phyloP scores from a whole-genome alignment of 92 coral and sea anemone species.

The Palythoa heliodiscus region DNA sequence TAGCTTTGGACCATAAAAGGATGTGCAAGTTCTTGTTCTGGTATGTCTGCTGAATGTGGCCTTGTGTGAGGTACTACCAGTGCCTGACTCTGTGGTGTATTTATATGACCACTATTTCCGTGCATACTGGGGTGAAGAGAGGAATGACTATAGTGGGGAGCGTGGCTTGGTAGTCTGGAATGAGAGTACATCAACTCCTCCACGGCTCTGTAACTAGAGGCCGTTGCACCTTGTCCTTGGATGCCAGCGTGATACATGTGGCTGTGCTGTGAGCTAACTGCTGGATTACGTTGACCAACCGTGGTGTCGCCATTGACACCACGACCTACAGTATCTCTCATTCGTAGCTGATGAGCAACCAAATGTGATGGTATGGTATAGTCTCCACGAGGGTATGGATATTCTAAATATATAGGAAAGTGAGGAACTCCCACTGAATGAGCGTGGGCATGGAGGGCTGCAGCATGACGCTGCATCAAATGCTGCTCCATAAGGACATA shows the following conservation, averaged over 20 bases:
- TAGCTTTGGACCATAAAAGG: slow-evolving; percentile 68
- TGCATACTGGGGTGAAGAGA: slow-evolving; percentile 30
- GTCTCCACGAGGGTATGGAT: slow-evolving; percentile 65
- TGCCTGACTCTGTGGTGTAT: slow-evolving; percentile 42
- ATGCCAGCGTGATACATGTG: slow-evolving; percentile 43
- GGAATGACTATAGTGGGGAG: slow-evolving; percentile 45
- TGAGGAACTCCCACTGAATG: slow-evolving; percentile 42
- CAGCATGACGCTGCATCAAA: slow-evolving; percentile 39
- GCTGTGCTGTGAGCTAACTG: slow-evolving; percentile 56
- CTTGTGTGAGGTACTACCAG: slow-evolving; percentile 42
- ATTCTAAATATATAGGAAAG: slow-evolving; percentile 52
- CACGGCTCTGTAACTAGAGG: slow-evolving; percentile 51
- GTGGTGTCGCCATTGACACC: slow-evolving; percentile 74
- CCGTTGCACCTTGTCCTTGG: slow-evolving; percentile 37
- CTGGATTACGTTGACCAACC: slow-evolving; percentile 67
- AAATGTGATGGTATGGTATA: slow-evolving; percentile 63
- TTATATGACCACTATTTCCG: slow-evolving; percentile 35
- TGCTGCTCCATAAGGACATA: slow-evolving; percentile 60
- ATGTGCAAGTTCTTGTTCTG: slow-evolving; percentile 80
- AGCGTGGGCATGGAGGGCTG: slow-evolving; percentile 48
- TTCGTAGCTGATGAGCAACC: slow-evolving; percentile 52
- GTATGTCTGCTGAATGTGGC: slow-evolving; percentile 65
- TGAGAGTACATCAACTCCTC: slow-evolving; percentile 55
- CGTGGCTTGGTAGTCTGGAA: slow-evolving; percentile 9
- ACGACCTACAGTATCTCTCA: slow-evolving; percentile 66